A percentile compares a stretch with the other conserved stretches of the same genome.
Evolutionary conservation across 2,888 invertebrate species (phyloP).

Genomic region (Tenthredo amoena): DNA sequence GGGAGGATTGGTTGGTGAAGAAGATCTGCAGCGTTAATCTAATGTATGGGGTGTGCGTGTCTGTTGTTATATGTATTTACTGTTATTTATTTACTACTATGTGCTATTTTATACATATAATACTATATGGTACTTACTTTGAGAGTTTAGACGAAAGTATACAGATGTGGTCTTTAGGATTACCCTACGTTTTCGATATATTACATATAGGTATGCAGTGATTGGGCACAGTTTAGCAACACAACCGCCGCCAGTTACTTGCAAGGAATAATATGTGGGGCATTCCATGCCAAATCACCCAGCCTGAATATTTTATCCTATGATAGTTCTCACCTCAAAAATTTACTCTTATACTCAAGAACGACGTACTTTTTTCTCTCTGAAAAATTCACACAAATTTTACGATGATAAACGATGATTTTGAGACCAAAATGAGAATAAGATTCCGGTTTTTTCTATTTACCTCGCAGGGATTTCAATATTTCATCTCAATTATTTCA

Average conservation of each 20-base stretch:
- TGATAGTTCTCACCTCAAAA: too few species aligned
- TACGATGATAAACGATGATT: too few species aligned
- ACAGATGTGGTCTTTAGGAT: not conserved
- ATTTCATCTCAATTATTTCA: too few species aligned
- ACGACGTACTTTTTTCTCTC: too few species aligned
- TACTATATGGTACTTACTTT: constrained; percentile 13
- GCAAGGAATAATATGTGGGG: not conserved
- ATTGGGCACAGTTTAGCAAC: not conserved
- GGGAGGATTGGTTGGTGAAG: not conserved
- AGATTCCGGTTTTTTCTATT: too few species aligned
- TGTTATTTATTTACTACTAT: constrained; percentile 24
- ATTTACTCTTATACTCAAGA: too few species aligned
- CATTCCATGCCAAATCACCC: too few species aligned
- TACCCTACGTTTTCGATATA: not conserved
- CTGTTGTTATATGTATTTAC: constrained; percentile 15
- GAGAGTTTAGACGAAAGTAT: constrained; percentile 10
- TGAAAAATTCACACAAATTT: too few species aligned
- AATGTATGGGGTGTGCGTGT: not conserved
- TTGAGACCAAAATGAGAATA: too few species aligned
- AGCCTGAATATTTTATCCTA: too few species aligned
- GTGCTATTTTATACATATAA: constrained; percentile 29
- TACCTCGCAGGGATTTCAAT: too few species aligned
- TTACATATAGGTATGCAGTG: not conserved
- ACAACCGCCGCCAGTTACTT: constrained; percentile 2
- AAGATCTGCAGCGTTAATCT: not conserved